phyloP scores from a whole-genome alignment of 2,113 vertebrate genomes.

The Procavia capensis region DNA sequence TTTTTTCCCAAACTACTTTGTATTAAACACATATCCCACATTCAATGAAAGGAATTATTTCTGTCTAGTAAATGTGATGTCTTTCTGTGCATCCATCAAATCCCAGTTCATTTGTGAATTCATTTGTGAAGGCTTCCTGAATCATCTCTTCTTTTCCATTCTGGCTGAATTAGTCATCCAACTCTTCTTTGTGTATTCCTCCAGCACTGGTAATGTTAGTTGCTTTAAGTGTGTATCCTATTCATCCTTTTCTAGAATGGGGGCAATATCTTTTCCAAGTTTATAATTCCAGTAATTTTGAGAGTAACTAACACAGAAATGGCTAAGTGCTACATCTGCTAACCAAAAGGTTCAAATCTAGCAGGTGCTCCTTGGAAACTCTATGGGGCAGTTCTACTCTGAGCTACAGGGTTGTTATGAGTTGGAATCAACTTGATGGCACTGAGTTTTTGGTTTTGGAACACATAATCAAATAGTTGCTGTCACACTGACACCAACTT shows the following conservation, averaged over 20 bases:
- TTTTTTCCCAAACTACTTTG: not conserved
- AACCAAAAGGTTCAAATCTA: no score
- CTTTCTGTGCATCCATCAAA: not conserved
- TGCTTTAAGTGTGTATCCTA: not conserved
- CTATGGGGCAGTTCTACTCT: no score
- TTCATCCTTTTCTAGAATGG: not conserved
- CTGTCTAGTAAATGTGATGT: not conserved
- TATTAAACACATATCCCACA: not conserved
- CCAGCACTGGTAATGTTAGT: not conserved
- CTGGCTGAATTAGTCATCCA: not conserved
- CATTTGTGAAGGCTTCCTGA: not conserved
- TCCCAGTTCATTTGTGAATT: conserved; percentile 5
- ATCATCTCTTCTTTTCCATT: not conserved
- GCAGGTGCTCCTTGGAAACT: no score
- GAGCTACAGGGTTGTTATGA: no score
- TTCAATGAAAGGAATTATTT: not conserved
- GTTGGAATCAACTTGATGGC: no score
- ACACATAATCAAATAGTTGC: no score
- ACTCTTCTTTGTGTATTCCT: not conserved
- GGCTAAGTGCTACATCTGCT: no score
- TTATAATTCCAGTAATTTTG: not conserved
- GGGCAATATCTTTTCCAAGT: not conserved
- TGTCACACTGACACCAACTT: no score
- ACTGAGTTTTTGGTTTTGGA: no score
- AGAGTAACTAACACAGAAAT: not conserved